A percentile compares a stretch with the other conserved stretches of the same genome.
phyloP scores from a whole-genome alignment of 2,888 invertebrate genomes.

The Opisthograptis luteolata region DNA sequence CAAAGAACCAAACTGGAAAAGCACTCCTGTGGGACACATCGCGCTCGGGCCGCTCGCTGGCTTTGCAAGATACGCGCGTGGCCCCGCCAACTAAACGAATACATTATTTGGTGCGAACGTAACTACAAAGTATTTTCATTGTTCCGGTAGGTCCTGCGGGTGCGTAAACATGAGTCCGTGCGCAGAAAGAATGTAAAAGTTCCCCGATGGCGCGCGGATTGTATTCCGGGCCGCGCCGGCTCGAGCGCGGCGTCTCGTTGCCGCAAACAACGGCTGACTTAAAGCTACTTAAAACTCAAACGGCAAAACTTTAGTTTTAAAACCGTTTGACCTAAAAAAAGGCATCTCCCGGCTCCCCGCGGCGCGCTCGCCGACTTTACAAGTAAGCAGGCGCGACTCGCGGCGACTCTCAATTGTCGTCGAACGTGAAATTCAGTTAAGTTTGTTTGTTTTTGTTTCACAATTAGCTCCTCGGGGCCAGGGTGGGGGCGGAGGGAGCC shows the following conservation, averaged over 20 bases:
- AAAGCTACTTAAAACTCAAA: slow-evolving; percentile 61
- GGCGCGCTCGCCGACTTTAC: background rate
- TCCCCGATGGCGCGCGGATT: slow-evolving; percentile 5
- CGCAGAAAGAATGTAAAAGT: slow-evolving; percentile 32
- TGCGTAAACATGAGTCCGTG: background rate
- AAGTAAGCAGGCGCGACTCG: slow-evolving; percentile 1
- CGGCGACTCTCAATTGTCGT: slow-evolving; percentile 11
- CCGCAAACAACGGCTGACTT: slow-evolving; percentile 50
- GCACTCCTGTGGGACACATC: slow-evolving; percentile 1
- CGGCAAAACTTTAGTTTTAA: slow-evolving; percentile 54
- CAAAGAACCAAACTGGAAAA: too few species aligned
- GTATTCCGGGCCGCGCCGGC: slow-evolving; percentile 27
- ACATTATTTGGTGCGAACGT: slow-evolving; percentile 1
- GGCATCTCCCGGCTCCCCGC: background rate
- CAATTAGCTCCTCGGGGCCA: background rate
- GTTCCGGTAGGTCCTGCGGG: slow-evolving; percentile 13
- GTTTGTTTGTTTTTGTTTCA: slow-evolving; percentile 17
- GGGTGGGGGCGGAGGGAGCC: background rate
- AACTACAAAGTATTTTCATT: slow-evolving; percentile 11
- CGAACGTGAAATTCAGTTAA: slow-evolving; percentile 12
- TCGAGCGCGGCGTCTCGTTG: slow-evolving; percentile 33
- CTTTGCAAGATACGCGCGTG: too few species aligned
- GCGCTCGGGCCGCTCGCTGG: background rate
- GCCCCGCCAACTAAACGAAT: background rate
- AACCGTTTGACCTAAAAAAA: slow-evolving; percentile 59